Conservation (phyloP, 2,888 invertebrate genomes). For the Epiblema foenella region DNA sequence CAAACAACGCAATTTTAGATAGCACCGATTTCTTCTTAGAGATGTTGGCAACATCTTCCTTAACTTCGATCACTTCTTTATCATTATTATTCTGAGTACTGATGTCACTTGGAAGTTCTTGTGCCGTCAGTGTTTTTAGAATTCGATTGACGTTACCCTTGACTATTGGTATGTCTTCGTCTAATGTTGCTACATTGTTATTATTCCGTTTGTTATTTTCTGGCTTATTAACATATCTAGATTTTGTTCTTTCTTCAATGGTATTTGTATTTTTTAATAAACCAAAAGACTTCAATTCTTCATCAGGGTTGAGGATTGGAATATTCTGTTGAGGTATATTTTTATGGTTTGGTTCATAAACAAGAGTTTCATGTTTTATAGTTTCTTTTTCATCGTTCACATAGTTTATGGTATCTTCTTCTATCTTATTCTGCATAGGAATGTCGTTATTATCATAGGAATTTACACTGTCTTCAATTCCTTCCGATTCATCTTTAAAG, state of each 20-base stretch:
- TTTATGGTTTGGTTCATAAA: slow-evolving; percentile 12
- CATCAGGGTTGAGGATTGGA: neutral
- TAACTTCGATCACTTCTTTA: slow-evolving; percentile 19
- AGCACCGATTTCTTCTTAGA: slow-evolving; percentile 64
- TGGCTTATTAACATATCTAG: slow-evolving; percentile 42
- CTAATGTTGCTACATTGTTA: slow-evolving; percentile 34
- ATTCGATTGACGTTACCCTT: slow-evolving; percentile 67
- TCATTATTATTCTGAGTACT: slow-evolving; percentile 46
- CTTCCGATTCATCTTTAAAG: slow-evolving; percentile 10
- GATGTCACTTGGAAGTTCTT: slow-evolving; percentile 43
- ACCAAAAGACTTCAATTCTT: slow-evolving; percentile 23
- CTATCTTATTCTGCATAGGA: slow-evolving; percentile 36
- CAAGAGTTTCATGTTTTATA: neutral
- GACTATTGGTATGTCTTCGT: slow-evolving; percentile 55
- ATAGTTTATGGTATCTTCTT: slow-evolving; percentile 9
- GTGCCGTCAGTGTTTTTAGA: slow-evolving; percentile 54
- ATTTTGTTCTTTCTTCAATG: slow-evolving; percentile 38
- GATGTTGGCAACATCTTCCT: slow-evolving; percentile 49
- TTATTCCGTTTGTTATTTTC: slow-evolving; percentile 45
- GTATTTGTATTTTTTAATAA: slow-evolving; percentile 26
- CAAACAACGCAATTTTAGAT: slow-evolving; percentile 75
- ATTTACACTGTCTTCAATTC: slow-evolving; percentile 37
- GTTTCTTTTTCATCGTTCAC: neutral
- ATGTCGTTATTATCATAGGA: slow-evolving; percentile 7
- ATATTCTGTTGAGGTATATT: slow-evolving; percentile 8